Percentiles rank a stretch among this genome's conserved stretches.
These are phyloP conservation scores for Carassius auratus DNA, from an alignment of 2,113 vertebrate genomes.

Conservation along the genomic window DNA sequence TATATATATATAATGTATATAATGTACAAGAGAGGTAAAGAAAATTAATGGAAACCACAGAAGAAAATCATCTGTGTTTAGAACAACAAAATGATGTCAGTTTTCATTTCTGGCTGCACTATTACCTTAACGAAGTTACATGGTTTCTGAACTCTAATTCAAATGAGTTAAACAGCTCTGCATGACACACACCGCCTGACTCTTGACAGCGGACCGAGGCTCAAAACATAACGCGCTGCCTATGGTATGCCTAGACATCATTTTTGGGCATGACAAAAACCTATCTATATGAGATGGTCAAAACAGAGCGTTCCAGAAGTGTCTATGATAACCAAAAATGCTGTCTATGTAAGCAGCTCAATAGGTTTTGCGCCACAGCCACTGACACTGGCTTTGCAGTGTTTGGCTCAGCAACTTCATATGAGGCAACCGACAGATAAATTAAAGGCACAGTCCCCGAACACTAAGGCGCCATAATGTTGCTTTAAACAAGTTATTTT, in stretches of 20 bases:
- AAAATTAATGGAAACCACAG: neutral
- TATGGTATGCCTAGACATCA: neutral
- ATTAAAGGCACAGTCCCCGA: neutral
- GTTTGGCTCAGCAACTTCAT: constrained; percentile 18
- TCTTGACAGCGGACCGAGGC: neutral
- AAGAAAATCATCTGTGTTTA: neutral
- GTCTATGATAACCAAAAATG: neutral
- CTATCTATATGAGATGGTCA: neutral
- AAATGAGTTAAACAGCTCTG: neutral
- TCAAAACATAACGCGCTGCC: neutral
- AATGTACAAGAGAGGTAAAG: neutral
- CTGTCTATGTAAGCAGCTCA: constrained; percentile 10
- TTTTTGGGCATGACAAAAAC: too few relatives aligned
- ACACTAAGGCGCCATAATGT: neutral
- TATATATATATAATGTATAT: too few relatives aligned
- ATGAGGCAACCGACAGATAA: neutral
- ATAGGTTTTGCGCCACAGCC: neutral
- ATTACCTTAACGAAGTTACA: neutral
- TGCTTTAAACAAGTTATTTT: neutral
- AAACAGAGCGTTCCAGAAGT: neutral
- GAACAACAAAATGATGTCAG: neutral
- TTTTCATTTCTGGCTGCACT: neutral
- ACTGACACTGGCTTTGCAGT: neutral
- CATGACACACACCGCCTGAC: neutral
- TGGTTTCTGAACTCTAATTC: neutral